A percentile compares a stretch with the other conserved stretches of the same genome.
Evolutionary conservation across 1,140 invertebrate genomes (phyloP).

Genomic region (Bradynema listronoti): DNA sequence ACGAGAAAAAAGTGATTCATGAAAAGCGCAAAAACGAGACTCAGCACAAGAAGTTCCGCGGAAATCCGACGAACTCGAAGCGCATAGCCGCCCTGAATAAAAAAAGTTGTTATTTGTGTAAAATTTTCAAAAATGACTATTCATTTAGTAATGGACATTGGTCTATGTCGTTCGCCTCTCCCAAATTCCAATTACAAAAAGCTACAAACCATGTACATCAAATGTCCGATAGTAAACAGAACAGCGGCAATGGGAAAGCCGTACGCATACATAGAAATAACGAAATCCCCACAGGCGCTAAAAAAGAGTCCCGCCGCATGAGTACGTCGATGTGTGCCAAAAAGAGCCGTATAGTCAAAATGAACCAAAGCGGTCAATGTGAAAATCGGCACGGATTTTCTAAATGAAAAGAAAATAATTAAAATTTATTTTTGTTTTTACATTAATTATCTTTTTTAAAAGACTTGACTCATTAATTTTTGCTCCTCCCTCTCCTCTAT

Average conservation of each 20-base stretch:
- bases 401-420: no score
- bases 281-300: constrained; percentile 24
- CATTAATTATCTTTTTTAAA: no score
- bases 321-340: not conserved
- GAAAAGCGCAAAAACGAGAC: constrained; percentile 18
- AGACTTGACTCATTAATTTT: no score
- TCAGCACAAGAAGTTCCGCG: not conserved
- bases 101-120: not conserved
- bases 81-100: constrained; percentile 14
- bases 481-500: no score
- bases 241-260: constrained; percentile 19
- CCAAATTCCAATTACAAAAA: not conserved
- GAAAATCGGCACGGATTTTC: no score
- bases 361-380: no score
- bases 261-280: constrained; percentile 22
- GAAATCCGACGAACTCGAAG: constrained; percentile 11
- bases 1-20: constrained; percentile 26
- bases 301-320: constrained; percentile 18
- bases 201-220: constrained; percentile 28
- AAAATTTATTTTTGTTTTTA: no score
- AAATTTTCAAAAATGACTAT: not conserved
- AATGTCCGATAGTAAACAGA: constrained; percentile 23
- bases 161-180: not conserved
- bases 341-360: no score
- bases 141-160: not conserved